Percentiles rank a stretch among this genome's conserved stretches.
Conservation (phyloP, 1,140 invertebrate genomes). For the Tribolium madens region DNA sequence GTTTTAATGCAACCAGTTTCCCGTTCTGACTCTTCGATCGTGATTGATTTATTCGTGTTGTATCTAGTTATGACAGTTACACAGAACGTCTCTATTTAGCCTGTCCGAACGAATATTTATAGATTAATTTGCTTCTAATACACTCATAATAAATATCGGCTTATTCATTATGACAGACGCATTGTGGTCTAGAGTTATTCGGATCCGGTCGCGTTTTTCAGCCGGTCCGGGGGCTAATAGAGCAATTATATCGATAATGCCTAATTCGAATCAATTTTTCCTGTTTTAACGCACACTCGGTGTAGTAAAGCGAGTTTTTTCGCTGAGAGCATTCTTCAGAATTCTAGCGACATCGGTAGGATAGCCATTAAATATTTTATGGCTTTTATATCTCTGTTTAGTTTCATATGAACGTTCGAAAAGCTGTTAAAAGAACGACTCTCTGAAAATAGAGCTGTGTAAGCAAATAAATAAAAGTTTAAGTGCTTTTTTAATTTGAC, state of each 20-base stretch:
- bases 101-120: conserved; percentile 42
- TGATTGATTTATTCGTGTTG: conserved; percentile 44
- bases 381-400: conserved; percentile 50
- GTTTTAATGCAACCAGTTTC: neutral
- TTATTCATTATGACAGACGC: conserved; percentile 39
- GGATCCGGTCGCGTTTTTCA: conserved; percentile 2
- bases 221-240: conserved; percentile 29
- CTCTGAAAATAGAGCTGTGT: conserved; percentile 45
- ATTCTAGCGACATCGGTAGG: conserved; percentile 49
- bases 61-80: conserved; percentile 44
- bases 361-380: conserved; percentile 52
- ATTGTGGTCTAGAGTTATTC: neutral
- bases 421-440: conserved; percentile 44
- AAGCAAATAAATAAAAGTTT: conserved; percentile 46
- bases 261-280: conserved; percentile 39
- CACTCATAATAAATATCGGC: conserved; percentile 34
- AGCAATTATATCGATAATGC: conserved; percentile 44
- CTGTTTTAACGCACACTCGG: conserved; percentile 30
- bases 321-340: conserved; percentile 45
- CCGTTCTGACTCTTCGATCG: neutral
- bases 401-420: conserved; percentile 47
- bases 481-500: conserved; percentile 45
- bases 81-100: conserved; percentile 36
- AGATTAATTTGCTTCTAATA: conserved; percentile 45
- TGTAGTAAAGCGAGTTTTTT: conserved; percentile 40